phyloP scores from a whole-genome alignment of 2,888 invertebrate species.

The Agonopterix heracliana region DNA sequence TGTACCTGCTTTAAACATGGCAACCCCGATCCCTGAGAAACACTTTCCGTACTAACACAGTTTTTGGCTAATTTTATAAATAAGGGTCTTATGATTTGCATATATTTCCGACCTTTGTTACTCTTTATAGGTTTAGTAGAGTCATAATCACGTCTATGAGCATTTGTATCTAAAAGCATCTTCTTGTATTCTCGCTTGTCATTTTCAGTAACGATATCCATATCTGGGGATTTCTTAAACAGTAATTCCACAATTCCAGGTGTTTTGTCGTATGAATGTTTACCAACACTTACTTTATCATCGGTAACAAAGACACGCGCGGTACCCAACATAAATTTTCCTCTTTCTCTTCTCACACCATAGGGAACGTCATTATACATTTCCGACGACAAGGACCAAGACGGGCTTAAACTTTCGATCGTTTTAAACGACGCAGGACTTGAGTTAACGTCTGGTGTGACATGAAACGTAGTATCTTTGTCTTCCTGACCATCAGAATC shows the following conservation, averaged over 20 bases:
- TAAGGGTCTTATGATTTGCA: constrained; percentile 6
- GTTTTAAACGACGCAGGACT: neutral
- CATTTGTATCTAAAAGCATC: constrained; percentile 10
- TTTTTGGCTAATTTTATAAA: neutral
- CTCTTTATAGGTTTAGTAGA: constrained; percentile 12
- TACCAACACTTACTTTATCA: neutral
- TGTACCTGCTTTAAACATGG: constrained; percentile 11
- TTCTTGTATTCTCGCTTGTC: constrained; percentile 12
- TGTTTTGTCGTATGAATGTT: constrained; percentile 7
- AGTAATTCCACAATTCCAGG: constrained; percentile 9
- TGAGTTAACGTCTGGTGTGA: too few relatives aligned
- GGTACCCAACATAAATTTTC: constrained; percentile 9
- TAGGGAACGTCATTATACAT: constrained; percentile 3
- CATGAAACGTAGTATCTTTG: neutral
- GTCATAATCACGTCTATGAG: constrained; percentile 12
- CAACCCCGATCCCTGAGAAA: constrained; percentile 5
- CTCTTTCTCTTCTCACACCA: constrained; percentile 7
- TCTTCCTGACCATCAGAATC: neutral
- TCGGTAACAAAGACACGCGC: neutral
- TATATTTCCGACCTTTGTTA: constrained; percentile 12
- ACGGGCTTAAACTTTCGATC: neutral
- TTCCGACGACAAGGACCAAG: neutral
- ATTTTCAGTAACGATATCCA: constrained; percentile 1
- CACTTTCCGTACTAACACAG: neutral
- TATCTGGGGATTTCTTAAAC: constrained; percentile 6